Evolutionary conservation across 2,113 vertebrate genomes (phyloP).

Genomic region (pig (Sus scrofa)): DNA sequence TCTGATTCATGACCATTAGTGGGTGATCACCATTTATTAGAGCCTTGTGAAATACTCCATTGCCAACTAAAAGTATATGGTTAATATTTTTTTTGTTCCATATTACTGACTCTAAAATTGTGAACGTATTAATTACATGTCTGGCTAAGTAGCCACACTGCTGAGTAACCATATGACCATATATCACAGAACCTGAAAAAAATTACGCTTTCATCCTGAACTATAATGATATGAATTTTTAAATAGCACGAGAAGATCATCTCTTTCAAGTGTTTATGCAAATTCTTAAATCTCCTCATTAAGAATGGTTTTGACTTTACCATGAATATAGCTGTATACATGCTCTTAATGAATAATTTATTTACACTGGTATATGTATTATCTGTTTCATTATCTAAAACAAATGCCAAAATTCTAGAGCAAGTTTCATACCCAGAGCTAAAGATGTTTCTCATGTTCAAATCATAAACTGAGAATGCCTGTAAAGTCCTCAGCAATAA

Average conservation of each 20-base stretch:
- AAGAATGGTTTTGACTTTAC: slow-evolving; percentile 2
- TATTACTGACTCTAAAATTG: slow-evolving; percentile 16
- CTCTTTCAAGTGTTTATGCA: slow-evolving; percentile 26
- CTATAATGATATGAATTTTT: neutral
- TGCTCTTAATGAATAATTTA: slow-evolving; percentile 9
- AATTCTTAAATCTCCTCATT: neutral
- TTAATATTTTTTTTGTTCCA: neutral
- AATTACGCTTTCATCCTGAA: neutral
- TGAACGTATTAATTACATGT: slow-evolving; percentile 40
- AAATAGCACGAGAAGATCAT: neutral
- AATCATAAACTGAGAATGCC: neutral
- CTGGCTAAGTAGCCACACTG: neutral
- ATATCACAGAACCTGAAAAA: slow-evolving; percentile 21
- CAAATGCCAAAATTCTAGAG: neutral
- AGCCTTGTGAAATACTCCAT: neutral
- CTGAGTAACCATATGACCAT: neutral
- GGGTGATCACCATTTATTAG: neutral
- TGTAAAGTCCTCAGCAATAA: neutral
- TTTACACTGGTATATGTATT: neutral
- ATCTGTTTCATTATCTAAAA: neutral
- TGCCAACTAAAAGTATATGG: neutral
- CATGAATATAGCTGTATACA: neutral
- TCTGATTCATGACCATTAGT: slow-evolving; percentile 21
- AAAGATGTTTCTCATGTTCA: slow-evolving; percentile 36
- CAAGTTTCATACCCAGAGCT: neutral